Conservation (phyloP, 2,888 invertebrate genomes). For the Altica lythri region DNA sequence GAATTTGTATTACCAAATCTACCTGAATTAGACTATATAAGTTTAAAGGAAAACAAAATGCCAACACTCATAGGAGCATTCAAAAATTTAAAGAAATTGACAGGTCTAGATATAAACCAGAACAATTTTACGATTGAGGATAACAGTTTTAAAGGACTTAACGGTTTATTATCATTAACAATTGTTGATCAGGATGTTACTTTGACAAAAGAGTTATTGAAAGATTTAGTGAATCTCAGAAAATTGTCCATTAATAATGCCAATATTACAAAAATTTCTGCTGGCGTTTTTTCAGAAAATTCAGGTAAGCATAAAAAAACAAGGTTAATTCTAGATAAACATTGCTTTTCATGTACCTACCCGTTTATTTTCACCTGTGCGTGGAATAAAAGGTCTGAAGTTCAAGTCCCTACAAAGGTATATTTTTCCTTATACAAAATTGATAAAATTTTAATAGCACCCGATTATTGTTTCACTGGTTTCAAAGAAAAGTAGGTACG, state of each 20-base stretch:
- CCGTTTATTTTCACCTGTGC: not conserved
- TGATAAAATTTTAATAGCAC: too few species aligned
- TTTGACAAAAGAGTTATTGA: not conserved
- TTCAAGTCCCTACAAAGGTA: not conserved
- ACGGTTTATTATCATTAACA: not conserved
- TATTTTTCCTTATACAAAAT: too few species aligned
- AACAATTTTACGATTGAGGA: not conserved
- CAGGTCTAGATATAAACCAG: not conserved
- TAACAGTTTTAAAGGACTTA: constrained; percentile 1
- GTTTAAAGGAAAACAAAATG: not conserved
- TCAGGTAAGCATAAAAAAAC: not conserved
- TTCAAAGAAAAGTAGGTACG: too few species aligned
- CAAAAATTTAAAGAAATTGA: constrained; percentile 5
- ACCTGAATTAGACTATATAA: not conserved
- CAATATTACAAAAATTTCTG: not conserved
- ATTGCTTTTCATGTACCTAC: not conserved
- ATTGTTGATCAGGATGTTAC: not conserved
- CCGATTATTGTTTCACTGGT: too few species aligned
- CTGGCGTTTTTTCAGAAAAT: not conserved
- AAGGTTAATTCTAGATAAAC: not conserved
- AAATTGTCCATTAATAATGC: not conserved
- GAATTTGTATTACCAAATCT: constrained; percentile 8
- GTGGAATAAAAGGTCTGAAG: not conserved
- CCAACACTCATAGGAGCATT: constrained; percentile 8
- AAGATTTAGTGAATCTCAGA: constrained; percentile 2